phyloP scores from a whole-genome alignment of 1,140 invertebrate species.

The Macrocentrus cingulum region DNA sequence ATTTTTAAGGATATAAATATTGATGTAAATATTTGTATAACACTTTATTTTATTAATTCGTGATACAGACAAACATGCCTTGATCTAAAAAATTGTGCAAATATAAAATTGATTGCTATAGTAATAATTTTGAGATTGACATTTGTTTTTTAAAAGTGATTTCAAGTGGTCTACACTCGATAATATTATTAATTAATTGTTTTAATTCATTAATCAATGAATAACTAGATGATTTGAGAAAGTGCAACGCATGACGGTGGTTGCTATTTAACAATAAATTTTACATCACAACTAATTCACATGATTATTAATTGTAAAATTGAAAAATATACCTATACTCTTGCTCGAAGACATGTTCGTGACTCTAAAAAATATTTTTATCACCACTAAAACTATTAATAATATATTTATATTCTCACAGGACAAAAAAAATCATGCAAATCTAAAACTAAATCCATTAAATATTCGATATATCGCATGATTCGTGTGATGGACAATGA shows the following conservation, averaged over 20 bases:
- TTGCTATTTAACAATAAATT: neutral
- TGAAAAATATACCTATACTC: slow-evolving; percentile 14
- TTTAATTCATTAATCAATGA: neutral
- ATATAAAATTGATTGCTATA: neutral
- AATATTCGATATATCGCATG: neutral
- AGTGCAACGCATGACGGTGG: neutral
- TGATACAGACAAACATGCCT: neutral
- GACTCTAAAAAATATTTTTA: neutral
- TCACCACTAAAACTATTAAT: neutral
- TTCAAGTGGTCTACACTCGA: neutral
- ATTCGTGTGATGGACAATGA: too few relatives aligned
- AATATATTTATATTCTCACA: neutral
- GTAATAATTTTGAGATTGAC: neutral
- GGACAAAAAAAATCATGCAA: slow-evolving; percentile 1
- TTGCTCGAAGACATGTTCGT: slow-evolving; percentile 13
- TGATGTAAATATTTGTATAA: neutral
- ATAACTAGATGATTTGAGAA: neutral
- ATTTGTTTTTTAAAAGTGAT: neutral
- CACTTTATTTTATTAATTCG: neutral
- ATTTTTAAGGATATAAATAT: neutral
- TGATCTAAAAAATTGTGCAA: neutral
- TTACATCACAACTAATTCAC: neutral
- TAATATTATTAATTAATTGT: neutral
- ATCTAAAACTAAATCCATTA: neutral
- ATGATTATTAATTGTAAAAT: slow-evolving; percentile 1